Percentiles rank a stretch among this genome's conserved stretches.
phyloP scores from a whole-genome alignment of 2,888 invertebrate species.

The Sclerodermus sp. region DNA sequence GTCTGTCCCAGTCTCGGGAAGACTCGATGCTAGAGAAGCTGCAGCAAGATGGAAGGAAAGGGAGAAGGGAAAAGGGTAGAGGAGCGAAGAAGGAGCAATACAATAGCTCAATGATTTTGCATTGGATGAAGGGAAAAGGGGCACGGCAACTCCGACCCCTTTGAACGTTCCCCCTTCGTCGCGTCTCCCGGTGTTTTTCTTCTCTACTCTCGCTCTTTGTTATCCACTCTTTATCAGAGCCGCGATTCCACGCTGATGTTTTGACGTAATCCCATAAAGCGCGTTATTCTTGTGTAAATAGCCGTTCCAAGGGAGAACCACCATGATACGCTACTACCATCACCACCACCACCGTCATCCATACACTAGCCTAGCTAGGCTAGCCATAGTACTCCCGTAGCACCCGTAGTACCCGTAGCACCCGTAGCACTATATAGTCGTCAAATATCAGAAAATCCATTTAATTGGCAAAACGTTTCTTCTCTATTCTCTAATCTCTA shows the following conservation, averaged over 20 bases:
- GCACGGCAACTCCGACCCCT: conserved; percentile 23
- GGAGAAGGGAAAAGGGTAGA: too few species aligned
- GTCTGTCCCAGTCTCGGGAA: too few species aligned
- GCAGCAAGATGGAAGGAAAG: too few species aligned
- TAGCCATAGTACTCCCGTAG: too few species aligned
- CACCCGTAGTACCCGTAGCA: too few species aligned
- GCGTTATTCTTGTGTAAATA: conserved; percentile 53
- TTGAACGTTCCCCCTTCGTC: conserved; percentile 16
- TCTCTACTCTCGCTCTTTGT: conserved; percentile 27
- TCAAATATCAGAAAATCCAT: conserved; percentile 23
- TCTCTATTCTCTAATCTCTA: too few species aligned
- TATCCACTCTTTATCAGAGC: conserved; percentile 21
- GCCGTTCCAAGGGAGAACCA: conserved; percentile 14
- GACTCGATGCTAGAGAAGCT: too few species aligned
- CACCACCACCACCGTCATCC: too few species aligned
- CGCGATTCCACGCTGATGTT: conserved; percentile 44
- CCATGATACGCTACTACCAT: conserved; percentile 29
- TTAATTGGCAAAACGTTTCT: conserved; percentile 13
- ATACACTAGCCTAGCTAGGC: too few species aligned
- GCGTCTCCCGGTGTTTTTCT: conserved; percentile 23
- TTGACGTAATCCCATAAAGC: conserved; percentile 55
- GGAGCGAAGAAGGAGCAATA: too few species aligned
- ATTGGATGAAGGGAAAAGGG: conserved; percentile 35
- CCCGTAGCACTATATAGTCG: too few species aligned
- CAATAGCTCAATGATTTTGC: conserved; percentile 52